Percentiles rank a stretch among this genome's conserved stretches.
These are phyloP conservation scores for Stenopsyche tienmushanensis DNA, from an alignment of 1,140 invertebrate genomes.

Conservation along the genomic window DNA sequence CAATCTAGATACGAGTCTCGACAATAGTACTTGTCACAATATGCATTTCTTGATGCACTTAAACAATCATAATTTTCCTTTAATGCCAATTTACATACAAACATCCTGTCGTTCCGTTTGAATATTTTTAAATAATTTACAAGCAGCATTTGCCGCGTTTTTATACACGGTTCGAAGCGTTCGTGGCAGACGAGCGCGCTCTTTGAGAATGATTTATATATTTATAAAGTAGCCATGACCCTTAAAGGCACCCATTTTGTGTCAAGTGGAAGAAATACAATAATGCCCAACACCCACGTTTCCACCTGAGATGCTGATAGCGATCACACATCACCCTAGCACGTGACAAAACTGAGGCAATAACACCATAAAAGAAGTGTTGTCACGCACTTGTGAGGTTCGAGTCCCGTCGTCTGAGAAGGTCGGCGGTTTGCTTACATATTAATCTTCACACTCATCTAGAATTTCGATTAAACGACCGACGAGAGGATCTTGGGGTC, in stretches of 20 bases:
- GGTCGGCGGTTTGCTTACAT: neutral
- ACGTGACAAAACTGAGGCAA: slow-evolving; percentile 16
- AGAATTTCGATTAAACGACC: slow-evolving; percentile 23
- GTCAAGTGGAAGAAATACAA: slow-evolving; percentile 10
- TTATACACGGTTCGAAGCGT: too few relatives aligned
- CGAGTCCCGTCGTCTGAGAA: neutral
- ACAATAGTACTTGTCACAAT: too few relatives aligned
- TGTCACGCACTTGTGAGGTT: slow-evolving; percentile 5
- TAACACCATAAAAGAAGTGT: slow-evolving; percentile 8
- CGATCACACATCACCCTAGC: slow-evolving; percentile 17
- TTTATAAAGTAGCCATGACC: too few relatives aligned
- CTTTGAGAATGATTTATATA: too few relatives aligned
- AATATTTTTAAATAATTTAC: too few relatives aligned
- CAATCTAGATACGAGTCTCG: too few relatives aligned
- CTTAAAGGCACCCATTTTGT: neutral
- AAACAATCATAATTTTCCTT: too few relatives aligned
- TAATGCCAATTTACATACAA: too few relatives aligned
- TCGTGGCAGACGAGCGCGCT: too few relatives aligned
- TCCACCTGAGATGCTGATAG: slow-evolving; percentile 10
- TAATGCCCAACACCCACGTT: slow-evolving; percentile 20
- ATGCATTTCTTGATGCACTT: too few relatives aligned
- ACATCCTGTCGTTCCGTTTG: too few relatives aligned
- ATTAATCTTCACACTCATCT: slow-evolving; percentile 9
- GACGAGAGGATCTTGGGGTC: neutral
- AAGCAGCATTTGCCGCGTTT: too few relatives aligned